Base-by-base conservation (phyloP, 2,888 invertebrate genomes). In the Rotaria macrura region DNA sequence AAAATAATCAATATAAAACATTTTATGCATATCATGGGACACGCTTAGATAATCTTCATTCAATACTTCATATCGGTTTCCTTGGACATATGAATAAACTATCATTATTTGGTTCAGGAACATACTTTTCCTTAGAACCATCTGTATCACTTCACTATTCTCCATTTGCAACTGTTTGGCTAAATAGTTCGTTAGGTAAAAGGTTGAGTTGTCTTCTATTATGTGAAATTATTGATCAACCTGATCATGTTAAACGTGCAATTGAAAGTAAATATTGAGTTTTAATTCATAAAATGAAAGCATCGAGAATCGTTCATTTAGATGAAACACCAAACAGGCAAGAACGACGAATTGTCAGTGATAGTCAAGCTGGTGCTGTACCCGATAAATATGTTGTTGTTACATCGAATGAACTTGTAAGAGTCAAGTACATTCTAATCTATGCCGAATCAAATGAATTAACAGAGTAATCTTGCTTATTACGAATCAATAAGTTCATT, bases 1-100 rank as follows among this genome's bases (percentile, higher is more conserved):
- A 88, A 52, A 88, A 87, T 52, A 14, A 25, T 43, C 40, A 43
- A 5, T 87, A 92, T 89, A 92, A 91, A 85, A 92, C 93, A 0
- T 93, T 94, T 89, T 93, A 92, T 89, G 95, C 94, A 4, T 95
- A 93, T 89, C 95, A 95, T 90, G 95, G 95, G 54, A 95, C 94
- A 89, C 93, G 94, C 86, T 91, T 95, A 87, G 95, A 95, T 89
- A 94, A 95, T 89, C 94, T 95, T 89, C 94, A 94, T 91, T 94
- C 94, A 0, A 94, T 95, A 88, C 90, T 95, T 85, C 93, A 94
- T 90, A 93, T 94, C 90, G 95, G 95, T 6, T 92, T 95, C 85
- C 93, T 94, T 88, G 94, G 94, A 88, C 94, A 94, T 90, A 92
- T 94, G 91, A 93, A 92, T 88, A 93, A 93, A 91, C 93, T 93